Percentiles rank a stretch among this genome's conserved stretches.
phyloP scores from a whole-genome alignment of 2,888 invertebrate species.

The Gasteruption jaculator region DNA sequence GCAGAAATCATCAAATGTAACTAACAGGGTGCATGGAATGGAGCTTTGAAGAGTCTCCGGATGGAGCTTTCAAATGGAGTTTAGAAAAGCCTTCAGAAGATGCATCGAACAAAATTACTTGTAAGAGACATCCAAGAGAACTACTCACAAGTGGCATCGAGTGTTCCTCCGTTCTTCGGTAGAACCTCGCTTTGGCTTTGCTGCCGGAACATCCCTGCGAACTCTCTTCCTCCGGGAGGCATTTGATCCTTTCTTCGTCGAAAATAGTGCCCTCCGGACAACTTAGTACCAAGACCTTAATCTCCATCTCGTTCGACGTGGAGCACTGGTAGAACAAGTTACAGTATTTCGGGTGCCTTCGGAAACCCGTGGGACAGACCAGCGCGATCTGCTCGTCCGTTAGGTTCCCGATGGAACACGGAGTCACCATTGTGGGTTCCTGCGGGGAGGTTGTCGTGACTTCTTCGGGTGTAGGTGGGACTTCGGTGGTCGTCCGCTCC shows the following conservation, averaged over 20 bases:
- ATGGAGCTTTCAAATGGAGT: too few relatives aligned
- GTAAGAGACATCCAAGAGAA: too few relatives aligned
- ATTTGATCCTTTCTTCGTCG: constrained; percentile 69
- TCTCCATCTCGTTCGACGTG: constrained; percentile 62
- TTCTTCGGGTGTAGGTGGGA: background rate
- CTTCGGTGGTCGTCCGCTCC: constrained; percentile 14
- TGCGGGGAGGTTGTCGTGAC: background rate
- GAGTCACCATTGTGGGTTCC: constrained; percentile 21
- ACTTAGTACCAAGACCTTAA: constrained; percentile 70
- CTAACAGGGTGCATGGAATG: too few relatives aligned
- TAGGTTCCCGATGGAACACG: constrained; percentile 51
- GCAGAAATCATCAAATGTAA: too few relatives aligned
- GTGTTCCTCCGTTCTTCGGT: constrained; percentile 55
- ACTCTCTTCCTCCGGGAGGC: constrained; percentile 62
- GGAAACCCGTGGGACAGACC: constrained; percentile 79
- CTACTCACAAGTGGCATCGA: constrained; percentile 60
- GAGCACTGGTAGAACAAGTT: constrained; percentile 82
- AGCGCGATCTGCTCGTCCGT: constrained; percentile 68
- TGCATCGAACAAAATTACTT: too few relatives aligned
- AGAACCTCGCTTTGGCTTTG: constrained; percentile 56
- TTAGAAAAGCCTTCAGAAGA: too few relatives aligned
- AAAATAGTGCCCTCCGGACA: constrained; percentile 76
- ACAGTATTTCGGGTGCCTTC: constrained; percentile 77
- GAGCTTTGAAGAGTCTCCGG: too few relatives aligned
- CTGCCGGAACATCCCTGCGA: constrained; percentile 57